A percentile compares a stretch with the other conserved stretches of the same genome.
These are phyloP conservation scores for Isichthys henryi DNA, from an alignment of 2,113 vertebrate species.

Conservation along the genomic window DNA sequence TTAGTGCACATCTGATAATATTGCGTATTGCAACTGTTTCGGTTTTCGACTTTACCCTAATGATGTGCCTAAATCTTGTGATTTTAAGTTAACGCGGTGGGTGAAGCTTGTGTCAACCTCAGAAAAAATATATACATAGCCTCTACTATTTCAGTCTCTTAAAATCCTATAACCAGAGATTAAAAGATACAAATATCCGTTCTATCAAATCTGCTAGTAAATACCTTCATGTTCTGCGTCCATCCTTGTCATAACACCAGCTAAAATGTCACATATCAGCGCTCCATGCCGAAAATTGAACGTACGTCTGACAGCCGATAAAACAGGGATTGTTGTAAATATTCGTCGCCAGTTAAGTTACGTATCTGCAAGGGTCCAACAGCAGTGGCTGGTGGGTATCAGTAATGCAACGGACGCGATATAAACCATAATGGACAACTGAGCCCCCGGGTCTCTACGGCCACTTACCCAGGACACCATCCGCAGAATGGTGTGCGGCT, in stretches of 20 bases:
- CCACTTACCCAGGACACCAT: slow-evolving; percentile 85
- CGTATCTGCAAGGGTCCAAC: neutral
- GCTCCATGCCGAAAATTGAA: neutral
- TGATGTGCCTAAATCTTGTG: neutral
- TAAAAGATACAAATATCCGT: neutral
- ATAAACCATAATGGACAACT: neutral
- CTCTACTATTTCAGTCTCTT: neutral
- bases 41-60: neutral
- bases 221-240: neutral
- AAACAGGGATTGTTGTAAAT: neutral
- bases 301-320: neutral
- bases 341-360: neutral
- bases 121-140: neutral
- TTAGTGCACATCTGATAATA: neutral
- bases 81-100: neutral
- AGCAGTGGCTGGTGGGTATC: neutral
- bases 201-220: neutral
- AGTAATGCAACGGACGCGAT: neutral
- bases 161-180: neutral
- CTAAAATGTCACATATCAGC: neutral
- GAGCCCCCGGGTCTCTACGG: no score
- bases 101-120: neutral
- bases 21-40: neutral
- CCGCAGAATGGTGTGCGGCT: slow-evolving; percentile 83
- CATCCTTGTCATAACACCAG: neutral